These are phyloP conservation scores for Drosophila ananassae DNA, from an alignment of 1,140 invertebrate genomes.

Conservation along the genomic window DNA sequence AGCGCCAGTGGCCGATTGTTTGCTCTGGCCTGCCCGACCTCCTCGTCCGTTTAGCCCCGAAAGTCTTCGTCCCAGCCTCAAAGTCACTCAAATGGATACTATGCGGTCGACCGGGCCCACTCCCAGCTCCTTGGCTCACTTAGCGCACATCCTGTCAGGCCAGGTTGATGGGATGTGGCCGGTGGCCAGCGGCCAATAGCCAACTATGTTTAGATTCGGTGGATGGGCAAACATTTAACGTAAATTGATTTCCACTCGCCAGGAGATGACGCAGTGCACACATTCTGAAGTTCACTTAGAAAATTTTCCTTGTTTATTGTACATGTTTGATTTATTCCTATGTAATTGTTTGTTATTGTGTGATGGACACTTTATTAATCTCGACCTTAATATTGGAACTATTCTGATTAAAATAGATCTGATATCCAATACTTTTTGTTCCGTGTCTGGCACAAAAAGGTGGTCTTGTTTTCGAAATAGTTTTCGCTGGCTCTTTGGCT, in stretches of 20 bases:
- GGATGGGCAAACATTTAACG: slow-evolving; percentile 61
- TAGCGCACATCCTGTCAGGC: slow-evolving; percentile 36
- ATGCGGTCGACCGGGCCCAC: slow-evolving; percentile 38
- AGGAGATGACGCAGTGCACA: slow-evolving; percentile 43
- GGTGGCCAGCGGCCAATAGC: slow-evolving; percentile 6
- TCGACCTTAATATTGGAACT: too few relatives aligned
- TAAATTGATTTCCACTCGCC: slow-evolving; percentile 71
- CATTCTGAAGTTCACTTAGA: slow-evolving; percentile 13
- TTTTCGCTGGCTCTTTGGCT: slow-evolving; percentile 6
- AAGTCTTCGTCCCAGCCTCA: not conserved
- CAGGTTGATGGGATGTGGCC: slow-evolving; percentile 21
- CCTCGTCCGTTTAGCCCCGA: not conserved
- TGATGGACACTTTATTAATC: too few relatives aligned
- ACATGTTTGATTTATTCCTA: not conserved
- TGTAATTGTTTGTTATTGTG: not conserved
- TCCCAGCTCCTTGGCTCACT: slow-evolving; percentile 23
- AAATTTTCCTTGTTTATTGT: not conserved
- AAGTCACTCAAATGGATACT: slow-evolving; percentile 66
- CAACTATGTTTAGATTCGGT: slow-evolving; percentile 57
- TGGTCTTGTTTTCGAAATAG: slow-evolving; percentile 14
- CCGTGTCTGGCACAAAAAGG: slow-evolving; percentile 8
- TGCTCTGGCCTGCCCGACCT: slow-evolving; percentile 17
- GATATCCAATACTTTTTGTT: slow-evolving; percentile 3
- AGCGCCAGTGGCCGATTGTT: slow-evolving; percentile 33
- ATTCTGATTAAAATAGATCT: not conserved